These are phyloP conservation scores for Neoascia interrupta DNA, from an alignment of 2,888 invertebrate species.

Conservation along the genomic window DNA sequence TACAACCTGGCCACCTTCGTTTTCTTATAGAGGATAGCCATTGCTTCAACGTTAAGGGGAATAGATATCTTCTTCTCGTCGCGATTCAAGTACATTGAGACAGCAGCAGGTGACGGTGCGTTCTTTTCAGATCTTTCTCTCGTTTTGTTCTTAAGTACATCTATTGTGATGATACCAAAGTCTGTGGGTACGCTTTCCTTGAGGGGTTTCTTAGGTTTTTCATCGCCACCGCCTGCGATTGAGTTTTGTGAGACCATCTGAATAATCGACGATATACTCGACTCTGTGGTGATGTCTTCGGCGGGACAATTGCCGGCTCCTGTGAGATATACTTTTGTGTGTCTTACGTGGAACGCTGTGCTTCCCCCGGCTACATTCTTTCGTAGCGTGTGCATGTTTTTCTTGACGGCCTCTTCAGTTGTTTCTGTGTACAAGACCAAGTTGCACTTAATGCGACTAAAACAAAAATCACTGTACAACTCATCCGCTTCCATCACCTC, in stretches of 20 bases:
- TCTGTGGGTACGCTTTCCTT: constrained; percentile 72
- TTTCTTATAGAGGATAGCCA: constrained; percentile 86
- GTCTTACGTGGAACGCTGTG: constrained; percentile 85
- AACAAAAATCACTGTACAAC: constrained; percentile 85
- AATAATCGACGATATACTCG: constrained; percentile 71
- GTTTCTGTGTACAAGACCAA: constrained; percentile 84
- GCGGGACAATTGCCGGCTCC: constrained; percentile 77
- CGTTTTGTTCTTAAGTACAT: constrained; percentile 77
- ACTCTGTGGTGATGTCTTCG: constrained; percentile 71
- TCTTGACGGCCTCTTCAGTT: constrained; percentile 82
- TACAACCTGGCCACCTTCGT: constrained; percentile 85
- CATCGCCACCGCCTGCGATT: constrained; percentile 21
- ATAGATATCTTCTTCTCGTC: constrained; percentile 78
- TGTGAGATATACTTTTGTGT: constrained; percentile 84
- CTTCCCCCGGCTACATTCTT: constrained; percentile 88
- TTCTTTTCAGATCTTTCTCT: constrained; percentile 72
- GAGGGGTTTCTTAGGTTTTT: constrained; percentile 33
- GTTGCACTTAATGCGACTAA: constrained; percentile 85
- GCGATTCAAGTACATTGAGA: constrained; percentile 73
- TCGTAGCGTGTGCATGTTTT: constrained; percentile 83
- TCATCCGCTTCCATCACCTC: constrained; percentile 84
- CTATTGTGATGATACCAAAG: constrained; percentile 76
- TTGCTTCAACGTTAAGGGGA: constrained; percentile 85
- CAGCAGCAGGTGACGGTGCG: constrained; percentile 52
- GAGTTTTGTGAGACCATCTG: constrained; percentile 71